Percentiles rank a stretch among this genome's conserved stretches.
These are phyloP conservation scores for Podabrus alpinus DNA, from an alignment of 2,888 invertebrate species.

Conservation along the genomic window DNA sequence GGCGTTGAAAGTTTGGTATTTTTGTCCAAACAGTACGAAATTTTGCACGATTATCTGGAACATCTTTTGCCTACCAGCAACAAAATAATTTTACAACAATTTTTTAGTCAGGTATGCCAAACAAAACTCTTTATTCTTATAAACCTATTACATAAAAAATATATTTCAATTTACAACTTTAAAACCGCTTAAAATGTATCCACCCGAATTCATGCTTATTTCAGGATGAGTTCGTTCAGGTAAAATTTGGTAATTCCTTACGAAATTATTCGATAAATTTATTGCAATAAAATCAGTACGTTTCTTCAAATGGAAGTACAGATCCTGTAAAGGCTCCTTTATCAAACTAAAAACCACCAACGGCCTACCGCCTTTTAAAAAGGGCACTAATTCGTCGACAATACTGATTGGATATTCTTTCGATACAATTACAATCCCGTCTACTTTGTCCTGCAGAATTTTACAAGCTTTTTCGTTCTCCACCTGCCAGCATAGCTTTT, in stretches of 20 bases:
- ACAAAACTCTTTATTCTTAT: background rate
- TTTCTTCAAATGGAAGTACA: conserved; percentile 78
- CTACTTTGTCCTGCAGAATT: conserved; percentile 67
- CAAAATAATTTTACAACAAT: conserved; percentile 69
- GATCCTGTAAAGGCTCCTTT: conserved; percentile 82
- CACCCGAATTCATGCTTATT: conserved; percentile 89
- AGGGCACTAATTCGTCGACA: conserved; percentile 73
- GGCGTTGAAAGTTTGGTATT: conserved; percentile 93
- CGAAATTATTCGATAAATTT: conserved; percentile 82
- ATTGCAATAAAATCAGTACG: conserved; percentile 74
- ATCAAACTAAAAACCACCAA: conserved; percentile 83
- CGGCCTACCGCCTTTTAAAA: conserved; percentile 79
- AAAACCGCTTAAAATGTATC: conserved; percentile 82
- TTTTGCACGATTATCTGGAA: conserved; percentile 83
- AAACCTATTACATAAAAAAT: conserved; percentile 4
- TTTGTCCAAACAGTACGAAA: conserved; percentile 84
- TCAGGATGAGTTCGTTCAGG: conserved; percentile 93
- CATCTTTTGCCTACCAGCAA: conserved; percentile 77
- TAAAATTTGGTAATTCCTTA: conserved; percentile 87
- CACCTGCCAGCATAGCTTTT: conserved; percentile 70
- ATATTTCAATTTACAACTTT: conserved; percentile 40
- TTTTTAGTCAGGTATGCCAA: conserved; percentile 63
- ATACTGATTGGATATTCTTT: conserved; percentile 87
- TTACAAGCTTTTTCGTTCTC: conserved; percentile 70
- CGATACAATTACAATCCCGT: conserved; percentile 76